These are phyloP conservation scores for Amphipyra tragopoginis DNA, from an alignment of 2,888 invertebrate genomes.

Conservation along the genomic window DNA sequence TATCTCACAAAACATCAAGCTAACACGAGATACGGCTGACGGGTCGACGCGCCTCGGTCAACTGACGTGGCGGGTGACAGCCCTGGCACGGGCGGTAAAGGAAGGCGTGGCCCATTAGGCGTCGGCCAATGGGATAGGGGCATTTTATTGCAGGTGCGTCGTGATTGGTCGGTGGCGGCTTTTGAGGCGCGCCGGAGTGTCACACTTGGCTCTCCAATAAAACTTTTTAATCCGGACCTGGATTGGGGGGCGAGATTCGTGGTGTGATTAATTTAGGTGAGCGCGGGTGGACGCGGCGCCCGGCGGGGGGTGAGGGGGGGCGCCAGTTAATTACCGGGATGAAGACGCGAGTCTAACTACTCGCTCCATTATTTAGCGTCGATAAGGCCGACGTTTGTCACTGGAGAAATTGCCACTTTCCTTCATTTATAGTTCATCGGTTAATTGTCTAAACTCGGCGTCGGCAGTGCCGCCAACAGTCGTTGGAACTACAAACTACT, in stretches of 20 bases:
- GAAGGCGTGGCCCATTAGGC: slow-evolving; percentile 72
- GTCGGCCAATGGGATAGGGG: slow-evolving; percentile 70
- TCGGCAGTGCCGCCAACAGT: slow-evolving; percentile 15
- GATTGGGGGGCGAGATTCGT: slow-evolving; percentile 88
- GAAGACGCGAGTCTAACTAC: slow-evolving; percentile 89
- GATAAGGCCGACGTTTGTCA: slow-evolving; percentile 87
- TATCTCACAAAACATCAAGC: slow-evolving; percentile 70
- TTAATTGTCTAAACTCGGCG: slow-evolving; percentile 70
- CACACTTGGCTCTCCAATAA: slow-evolving; percentile 87
- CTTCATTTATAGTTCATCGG: slow-evolving; percentile 85
- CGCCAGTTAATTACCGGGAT: slow-evolving; percentile 86
- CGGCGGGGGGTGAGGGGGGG: slow-evolving; percentile 59
- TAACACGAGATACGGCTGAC: slow-evolving; percentile 85
- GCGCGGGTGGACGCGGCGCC: slow-evolving; percentile 63
- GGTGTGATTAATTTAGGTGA: slow-evolving; percentile 88
- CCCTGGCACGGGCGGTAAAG: slow-evolving; percentile 80
- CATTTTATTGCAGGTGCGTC: slow-evolving; percentile 62
- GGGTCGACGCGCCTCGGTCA: slow-evolving; percentile 88
- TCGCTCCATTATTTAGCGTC: slow-evolving; percentile 87
- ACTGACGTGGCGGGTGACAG: slow-evolving; percentile 87
- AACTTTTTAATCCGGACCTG: slow-evolving; percentile 88
- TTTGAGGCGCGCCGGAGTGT: slow-evolving; percentile 79
- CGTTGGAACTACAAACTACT: slow-evolving; percentile 40
- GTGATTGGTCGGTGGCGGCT: slow-evolving; percentile 73
- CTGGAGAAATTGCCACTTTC: slow-evolving; percentile 84